Conservation (phyloP, 2,888 invertebrate species). For the Iphiclides podalirius region DNA sequence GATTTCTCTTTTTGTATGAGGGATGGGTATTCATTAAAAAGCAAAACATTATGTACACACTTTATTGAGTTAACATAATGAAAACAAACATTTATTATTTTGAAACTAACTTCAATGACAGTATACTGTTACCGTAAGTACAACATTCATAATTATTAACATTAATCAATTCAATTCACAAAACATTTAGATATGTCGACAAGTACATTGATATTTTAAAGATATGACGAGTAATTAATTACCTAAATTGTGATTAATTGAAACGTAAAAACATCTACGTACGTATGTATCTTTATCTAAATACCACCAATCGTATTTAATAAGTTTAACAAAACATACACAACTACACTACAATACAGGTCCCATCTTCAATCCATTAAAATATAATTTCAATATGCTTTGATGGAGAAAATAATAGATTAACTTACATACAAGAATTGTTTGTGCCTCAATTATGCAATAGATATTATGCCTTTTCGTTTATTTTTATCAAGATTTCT, state of each 20-base stretch:
- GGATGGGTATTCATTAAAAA: too few relatives aligned
- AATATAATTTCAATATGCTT: background rate
- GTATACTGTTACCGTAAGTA: constrained; percentile 74
- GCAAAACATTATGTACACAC: constrained; percentile 71
- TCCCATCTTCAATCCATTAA: constrained; percentile 20
- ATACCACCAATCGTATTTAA: constrained; percentile 17
- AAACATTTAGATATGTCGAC: constrained; percentile 76
- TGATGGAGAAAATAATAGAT: background rate
- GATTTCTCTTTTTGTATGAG: too few relatives aligned
- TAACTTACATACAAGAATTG: background rate
- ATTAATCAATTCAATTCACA: constrained; percentile 72
- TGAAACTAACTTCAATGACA: constrained; percentile 69
- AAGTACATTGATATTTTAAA: constrained; percentile 72
- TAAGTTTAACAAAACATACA: constrained; percentile 8
- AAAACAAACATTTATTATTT: constrained; percentile 74
- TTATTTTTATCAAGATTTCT: background rate
- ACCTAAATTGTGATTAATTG: constrained; percentile 32
- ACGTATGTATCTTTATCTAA: constrained; percentile 22
- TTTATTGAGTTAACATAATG: constrained; percentile 80
- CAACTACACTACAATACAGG: constrained; percentile 15
- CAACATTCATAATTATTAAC: constrained; percentile 74
- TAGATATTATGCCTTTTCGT: background rate
- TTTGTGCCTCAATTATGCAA: constrained; percentile 9
- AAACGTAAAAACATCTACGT: constrained; percentile 24
- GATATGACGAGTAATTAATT: constrained; percentile 56